phyloP scores from a whole-genome alignment of 2,113 vertebrate species.

The Percopsis transmontana region DNA sequence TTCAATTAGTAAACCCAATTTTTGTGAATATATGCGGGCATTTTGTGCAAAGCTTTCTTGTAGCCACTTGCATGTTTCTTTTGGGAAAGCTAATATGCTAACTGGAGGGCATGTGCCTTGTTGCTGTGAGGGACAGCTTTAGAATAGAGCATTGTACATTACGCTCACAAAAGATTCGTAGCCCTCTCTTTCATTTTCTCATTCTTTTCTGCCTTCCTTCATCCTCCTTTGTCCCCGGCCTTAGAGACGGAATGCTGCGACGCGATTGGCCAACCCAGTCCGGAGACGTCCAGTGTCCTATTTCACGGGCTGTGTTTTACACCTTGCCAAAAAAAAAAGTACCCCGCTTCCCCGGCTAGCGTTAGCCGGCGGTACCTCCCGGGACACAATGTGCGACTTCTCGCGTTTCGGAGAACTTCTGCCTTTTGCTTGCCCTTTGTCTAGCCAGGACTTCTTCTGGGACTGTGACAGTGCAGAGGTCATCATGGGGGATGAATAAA shows the following conservation, averaged over 20 bases:
- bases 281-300: conserved; percentile 12
- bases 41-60: neutral
- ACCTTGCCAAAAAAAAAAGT: conserved; percentile 23
- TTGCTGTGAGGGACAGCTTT: conserved; percentile 2
- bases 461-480: conserved; percentile 36
- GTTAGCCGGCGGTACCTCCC: neutral
- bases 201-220: conserved; percentile 8
- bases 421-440: conserved; percentile 6
- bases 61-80: neutral
- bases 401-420: conserved; percentile 58
- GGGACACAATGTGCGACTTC: conserved; percentile 23
- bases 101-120: conserved; percentile 8
- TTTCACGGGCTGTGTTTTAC: conserved; percentile 43
- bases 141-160: conserved; percentile 13
- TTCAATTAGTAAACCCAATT: neutral
- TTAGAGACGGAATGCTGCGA: conserved; percentile 20
- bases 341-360: conserved; percentile 5
- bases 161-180: conserved; percentile 18
- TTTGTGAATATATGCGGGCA: neutral
- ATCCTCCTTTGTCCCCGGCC: conserved; percentile 8
- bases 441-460: conserved; percentile 8
- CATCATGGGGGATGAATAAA: conserved; percentile 40
- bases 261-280: conserved; percentile 2
- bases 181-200: neutral
- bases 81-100: conserved; percentile 6